Evolutionary conservation across 2,797 vertebrate species (phyloP).

Genomic region (Tauraco hartlaubi): DNA sequence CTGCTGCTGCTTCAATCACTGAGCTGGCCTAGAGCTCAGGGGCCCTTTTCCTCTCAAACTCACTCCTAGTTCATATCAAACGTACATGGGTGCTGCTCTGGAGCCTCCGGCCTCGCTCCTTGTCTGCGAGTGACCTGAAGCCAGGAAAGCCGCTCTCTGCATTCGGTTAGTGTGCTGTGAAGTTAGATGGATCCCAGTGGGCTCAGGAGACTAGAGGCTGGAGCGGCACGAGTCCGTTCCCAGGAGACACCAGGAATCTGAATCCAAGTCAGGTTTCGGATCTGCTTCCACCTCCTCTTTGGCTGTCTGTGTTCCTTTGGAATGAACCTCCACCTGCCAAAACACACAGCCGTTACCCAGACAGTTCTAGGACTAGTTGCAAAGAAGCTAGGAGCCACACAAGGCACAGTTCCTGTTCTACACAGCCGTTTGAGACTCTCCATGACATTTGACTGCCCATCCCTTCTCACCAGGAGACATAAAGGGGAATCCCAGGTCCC

Average conservation of each 20-base stretch:
- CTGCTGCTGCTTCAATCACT: conserved; percentile 74
- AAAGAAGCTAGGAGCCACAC: background rate
- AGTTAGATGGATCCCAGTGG: conserved; percentile 78
- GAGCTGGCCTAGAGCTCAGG: conserved; percentile 66
- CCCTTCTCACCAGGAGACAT: background rate
- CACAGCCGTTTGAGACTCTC: background rate
- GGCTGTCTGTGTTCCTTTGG: conserved; percentile 80
- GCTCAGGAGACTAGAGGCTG: conserved; percentile 82
- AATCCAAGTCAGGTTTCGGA: conserved; percentile 83
- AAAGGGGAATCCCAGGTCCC: background rate
- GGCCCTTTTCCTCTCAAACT: conserved; percentile 67
- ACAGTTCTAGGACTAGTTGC: background rate
- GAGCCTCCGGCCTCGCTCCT: conserved; percentile 74
- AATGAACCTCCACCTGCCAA: conserved; percentile 78
- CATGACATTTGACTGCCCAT: fast-evolving
- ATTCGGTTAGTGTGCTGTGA: conserved; percentile 81
- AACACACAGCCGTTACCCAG: conserved; percentile 51
- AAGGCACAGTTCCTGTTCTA: background rate
- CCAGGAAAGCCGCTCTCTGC: conserved; percentile 83
- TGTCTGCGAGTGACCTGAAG: conserved; percentile 79
- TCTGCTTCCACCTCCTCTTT: conserved; percentile 82
- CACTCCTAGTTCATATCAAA: conserved; percentile 79
- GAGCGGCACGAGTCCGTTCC: conserved; percentile 85
- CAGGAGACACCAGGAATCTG: conserved; percentile 86
- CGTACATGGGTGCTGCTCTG: conserved; percentile 72